Evolutionary conservation across 2,888 invertebrate species (phyloP).

Genomic region (Oscheius myriophilus): DNA sequence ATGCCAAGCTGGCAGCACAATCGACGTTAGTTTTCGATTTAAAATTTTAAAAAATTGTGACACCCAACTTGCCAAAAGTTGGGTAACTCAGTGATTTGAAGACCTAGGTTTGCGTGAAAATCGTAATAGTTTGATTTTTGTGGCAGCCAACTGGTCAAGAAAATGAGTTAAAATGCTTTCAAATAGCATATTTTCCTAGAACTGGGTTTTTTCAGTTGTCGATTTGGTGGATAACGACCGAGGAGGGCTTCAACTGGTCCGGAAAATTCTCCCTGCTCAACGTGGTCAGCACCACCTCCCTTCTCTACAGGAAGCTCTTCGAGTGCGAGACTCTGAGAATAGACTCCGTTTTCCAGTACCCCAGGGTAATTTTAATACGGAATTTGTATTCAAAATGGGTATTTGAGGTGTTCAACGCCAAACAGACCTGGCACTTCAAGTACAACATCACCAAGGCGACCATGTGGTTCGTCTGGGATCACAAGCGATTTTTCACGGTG

Average conservation of each 20-base stretch:
- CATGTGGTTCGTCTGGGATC: slow-evolving; percentile 73
- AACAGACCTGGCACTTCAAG: slow-evolving; percentile 90
- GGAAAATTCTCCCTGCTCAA: slow-evolving; percentile 73
- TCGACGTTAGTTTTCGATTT: slow-evolving; percentile 78
- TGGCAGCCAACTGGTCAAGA: too few relatives aligned
- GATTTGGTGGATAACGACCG: slow-evolving; percentile 89
- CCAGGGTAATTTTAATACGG: too few relatives aligned
- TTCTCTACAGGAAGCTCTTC: slow-evolving; percentile 89
- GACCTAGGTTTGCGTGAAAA: too few relatives aligned
- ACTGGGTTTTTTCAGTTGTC: slow-evolving; percentile 81
- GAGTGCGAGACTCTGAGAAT: slow-evolving; percentile 95
- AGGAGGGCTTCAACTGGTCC: slow-evolving; percentile 84
- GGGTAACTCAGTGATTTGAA: too few relatives aligned
- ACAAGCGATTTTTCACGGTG: slow-evolving; percentile 92
- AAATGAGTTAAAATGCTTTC: too few relatives aligned
- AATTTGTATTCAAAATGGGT: too few relatives aligned
- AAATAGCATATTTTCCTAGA: too few relatives aligned
- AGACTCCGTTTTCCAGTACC: slow-evolving; percentile 87
- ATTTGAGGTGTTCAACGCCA: slow-evolving; percentile 85
- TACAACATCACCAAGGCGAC: slow-evolving; percentile 83
- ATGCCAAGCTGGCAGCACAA: slow-evolving; percentile 91
- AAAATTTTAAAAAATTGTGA: too few relatives aligned
- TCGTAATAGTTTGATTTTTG: too few relatives aligned
- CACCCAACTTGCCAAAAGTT: too few relatives aligned
- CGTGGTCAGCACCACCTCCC: slow-evolving; percentile 92